These are phyloP conservation scores for Radopholus similis DNA, from an alignment of 1,140 invertebrate species.

Conservation along the genomic window DNA sequence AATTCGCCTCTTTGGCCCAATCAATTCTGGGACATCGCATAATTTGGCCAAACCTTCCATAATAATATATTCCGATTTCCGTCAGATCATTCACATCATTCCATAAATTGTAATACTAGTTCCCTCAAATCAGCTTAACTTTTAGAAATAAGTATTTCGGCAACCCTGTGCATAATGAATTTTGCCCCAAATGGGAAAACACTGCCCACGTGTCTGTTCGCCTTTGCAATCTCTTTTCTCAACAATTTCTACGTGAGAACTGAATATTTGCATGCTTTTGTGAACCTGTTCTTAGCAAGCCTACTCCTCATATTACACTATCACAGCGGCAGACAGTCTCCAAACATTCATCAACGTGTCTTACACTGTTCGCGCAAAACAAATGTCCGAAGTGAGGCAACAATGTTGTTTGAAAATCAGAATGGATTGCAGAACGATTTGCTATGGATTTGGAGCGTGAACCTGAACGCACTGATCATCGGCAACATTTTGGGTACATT, in stretches of 20 bases:
- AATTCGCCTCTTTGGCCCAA: no score
- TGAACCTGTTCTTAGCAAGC: constrained; percentile 6
- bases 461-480: constrained; percentile 41
- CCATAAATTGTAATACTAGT: no score
- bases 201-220: not conserved
- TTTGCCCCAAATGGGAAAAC: constrained; percentile 7
- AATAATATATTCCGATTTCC: no score
- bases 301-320: constrained; percentile 32
- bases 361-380: constrained; percentile 25
- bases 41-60: no score
- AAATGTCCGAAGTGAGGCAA: not conserved
- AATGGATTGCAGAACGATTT: constrained; percentile 21
- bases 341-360: constrained; percentile 43
- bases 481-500: constrained; percentile 39
- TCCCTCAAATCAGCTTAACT: no score
- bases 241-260: constrained; percentile 1
- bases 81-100: no score
- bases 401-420: not conserved
- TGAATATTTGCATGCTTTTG: not conserved
- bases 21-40: no score
- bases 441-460: constrained; percentile 44
- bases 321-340: constrained; percentile 38
- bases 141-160: no score
- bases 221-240: not conserved
- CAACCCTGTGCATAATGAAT: no score